Evolutionary conservation across 2,113 vertebrate species (phyloP), one percentile per base, ranked within the genome.

Genomic region (Sturnus vulgaris): DNA sequence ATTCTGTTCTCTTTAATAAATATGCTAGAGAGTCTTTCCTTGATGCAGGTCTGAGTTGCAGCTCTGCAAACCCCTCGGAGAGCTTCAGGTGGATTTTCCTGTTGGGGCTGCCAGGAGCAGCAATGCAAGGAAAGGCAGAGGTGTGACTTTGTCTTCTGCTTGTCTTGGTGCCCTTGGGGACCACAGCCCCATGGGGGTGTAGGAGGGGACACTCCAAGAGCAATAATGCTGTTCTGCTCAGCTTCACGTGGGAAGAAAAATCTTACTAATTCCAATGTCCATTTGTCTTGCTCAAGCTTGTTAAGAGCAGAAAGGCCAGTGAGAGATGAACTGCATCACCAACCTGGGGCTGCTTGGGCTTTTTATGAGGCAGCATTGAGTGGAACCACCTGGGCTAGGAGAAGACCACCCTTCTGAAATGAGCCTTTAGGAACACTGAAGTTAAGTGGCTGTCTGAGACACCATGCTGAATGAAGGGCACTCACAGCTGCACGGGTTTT

Each of bases 381-480:
- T 94, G 57, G 77, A 93, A 68, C 83, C 92, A 71, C 49, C 91
- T 93, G 86, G 91, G 21, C 80, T 40, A 30, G 52, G 83, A 88
- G 86, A 82, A 91, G 65, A 56, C 60, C 76, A 77, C 68, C 14
- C 19, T 93, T 81, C 82, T 83, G 68, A 63, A 94, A 70, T 37
- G 35, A 93, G 83, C 56, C 59, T 82, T 88, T 49, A 81, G 85
- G 79, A 94, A 7, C 60, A 56, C 40, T 83, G 3, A 31, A 52
- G 55, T 75, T 40, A 80, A 93, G 77, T 82, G 86, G 78, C 79
- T 90, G 82, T 83, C 82, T 91, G 84, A 85, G 79, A 76, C 75
- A 76, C 82, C 47, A 30, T 5, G 63, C 89, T 89, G 92, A 93
- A 88, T 61, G 75, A 88, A 92, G 71, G 63, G 79, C 78, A 65